phyloP scores from a whole-genome alignment of 1,140 invertebrate species.

The Sweltsa coloradensis region DNA sequence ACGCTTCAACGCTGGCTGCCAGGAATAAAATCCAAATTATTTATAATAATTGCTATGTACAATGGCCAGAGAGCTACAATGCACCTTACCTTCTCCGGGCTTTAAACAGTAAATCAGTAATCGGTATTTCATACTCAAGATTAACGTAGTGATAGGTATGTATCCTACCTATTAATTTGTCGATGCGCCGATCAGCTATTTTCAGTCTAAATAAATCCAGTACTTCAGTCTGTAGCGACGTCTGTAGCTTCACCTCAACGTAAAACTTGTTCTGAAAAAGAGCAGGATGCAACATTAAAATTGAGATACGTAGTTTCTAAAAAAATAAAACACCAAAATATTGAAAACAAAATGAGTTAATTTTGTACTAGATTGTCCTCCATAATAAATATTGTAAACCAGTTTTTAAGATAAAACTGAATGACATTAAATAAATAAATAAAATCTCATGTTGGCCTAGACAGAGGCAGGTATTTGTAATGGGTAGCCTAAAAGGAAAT shows the following conservation, averaged over 20 bases:
- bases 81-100: not conserved
- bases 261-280: constrained; percentile 13
- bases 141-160: not conserved
- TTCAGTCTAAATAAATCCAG: constrained; percentile 9
- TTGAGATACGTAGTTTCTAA: too few species aligned
- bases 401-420: too few species aligned
- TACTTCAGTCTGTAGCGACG: constrained; percentile 8
- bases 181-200: constrained; percentile 10
- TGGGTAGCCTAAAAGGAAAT: too few species aligned
- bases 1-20: constrained; percentile 8
- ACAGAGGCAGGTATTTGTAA: too few species aligned
- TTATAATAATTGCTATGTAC: not conserved
- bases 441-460: too few species aligned
- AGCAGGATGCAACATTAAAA: too few species aligned
- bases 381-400: too few species aligned
- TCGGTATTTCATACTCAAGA: not conserved
- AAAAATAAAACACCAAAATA: too few species aligned
- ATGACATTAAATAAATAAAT: too few species aligned
- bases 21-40: not conserved
- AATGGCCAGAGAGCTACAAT: not conserved
- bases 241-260: constrained; percentile 11
- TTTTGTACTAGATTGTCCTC: too few species aligned
- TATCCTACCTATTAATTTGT: constrained; percentile 7
- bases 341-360: too few species aligned
- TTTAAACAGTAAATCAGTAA: not conserved